Conservation (phyloP, 2,888 invertebrate genomes). For the Exephanes ischioxanthus region DNA sequence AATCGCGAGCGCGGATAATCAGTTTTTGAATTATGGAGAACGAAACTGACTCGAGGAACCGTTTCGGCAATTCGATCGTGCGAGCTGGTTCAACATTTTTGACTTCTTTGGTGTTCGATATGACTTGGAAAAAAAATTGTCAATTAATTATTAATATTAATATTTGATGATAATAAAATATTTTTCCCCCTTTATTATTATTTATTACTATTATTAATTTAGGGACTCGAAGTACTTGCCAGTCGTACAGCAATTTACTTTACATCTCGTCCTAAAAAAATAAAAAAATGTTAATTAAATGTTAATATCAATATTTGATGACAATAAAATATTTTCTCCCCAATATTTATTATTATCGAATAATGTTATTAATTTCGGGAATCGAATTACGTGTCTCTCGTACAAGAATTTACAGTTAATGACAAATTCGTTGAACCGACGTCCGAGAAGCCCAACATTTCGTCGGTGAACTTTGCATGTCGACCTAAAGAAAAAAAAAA, state of each 20-base stretch:
- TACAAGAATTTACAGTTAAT: background rate
- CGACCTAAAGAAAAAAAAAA: background rate
- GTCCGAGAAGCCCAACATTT: background rate
- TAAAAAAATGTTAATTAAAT: no score
- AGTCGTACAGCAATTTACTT: background rate
- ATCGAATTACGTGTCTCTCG: no score
- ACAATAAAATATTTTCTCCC: no score
- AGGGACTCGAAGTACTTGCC: no score
- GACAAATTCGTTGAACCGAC: no score
- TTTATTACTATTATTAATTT: no score
- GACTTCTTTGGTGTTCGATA: background rate
- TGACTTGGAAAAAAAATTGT: background rate
- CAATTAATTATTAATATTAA: no score
- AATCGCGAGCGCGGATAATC: background rate
- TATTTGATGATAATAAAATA: no score
- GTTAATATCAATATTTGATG: no score
- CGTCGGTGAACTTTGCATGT: constrained; percentile 26
- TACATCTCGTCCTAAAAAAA: background rate
- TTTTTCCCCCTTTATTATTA: no score
- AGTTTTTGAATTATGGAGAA: background rate
- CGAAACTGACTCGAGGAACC: background rate
- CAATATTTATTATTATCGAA: no score
- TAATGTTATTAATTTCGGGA: no score
- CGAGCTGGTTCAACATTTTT: background rate
- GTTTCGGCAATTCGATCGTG: background rate